Evolutionary conservation across 2,888 invertebrate genomes (phyloP).

Genomic region (Xiphydria camelus): DNA sequence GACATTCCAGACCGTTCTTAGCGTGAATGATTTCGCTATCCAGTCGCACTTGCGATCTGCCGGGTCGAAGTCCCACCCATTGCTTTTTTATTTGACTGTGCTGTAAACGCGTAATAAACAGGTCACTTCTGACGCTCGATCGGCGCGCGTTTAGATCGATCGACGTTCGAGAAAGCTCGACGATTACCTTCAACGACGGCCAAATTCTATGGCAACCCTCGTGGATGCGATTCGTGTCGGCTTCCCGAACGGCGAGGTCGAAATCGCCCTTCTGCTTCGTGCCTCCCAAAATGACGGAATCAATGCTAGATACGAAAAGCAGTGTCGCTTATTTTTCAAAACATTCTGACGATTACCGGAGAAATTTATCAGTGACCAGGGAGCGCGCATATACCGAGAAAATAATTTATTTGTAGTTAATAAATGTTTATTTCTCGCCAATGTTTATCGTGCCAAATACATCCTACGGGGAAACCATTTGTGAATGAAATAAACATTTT

Average conservation of each 20-base stretch:
- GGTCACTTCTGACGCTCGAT: background rate
- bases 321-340: background rate
- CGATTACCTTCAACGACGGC: constrained; percentile 66
- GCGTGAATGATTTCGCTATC: constrained; percentile 62
- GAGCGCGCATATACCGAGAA: too few species aligned
- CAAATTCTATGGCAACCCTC: constrained; percentile 65
- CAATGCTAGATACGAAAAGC: constrained; percentile 63
- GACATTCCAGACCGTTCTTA: constrained; percentile 26
- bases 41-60: constrained; percentile 66
- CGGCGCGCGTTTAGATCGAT: background rate
- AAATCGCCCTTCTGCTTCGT: constrained; percentile 72
- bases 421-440: too few species aligned
- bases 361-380: too few species aligned
- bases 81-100: constrained; percentile 62
- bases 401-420: too few species aligned
- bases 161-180: background rate
- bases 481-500: too few species aligned
- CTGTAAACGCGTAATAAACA: constrained; percentile 48
- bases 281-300: constrained; percentile 74
- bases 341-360: too few species aligned
- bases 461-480: too few species aligned
- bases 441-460: too few species aligned
- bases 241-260: constrained; percentile 59
- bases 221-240: constrained; percentile 67
- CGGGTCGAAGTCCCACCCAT: constrained; percentile 78